Evolutionary conservation across 2,113 vertebrate species (phyloP).

Genomic region (Cheirogaleus medius): DNA sequence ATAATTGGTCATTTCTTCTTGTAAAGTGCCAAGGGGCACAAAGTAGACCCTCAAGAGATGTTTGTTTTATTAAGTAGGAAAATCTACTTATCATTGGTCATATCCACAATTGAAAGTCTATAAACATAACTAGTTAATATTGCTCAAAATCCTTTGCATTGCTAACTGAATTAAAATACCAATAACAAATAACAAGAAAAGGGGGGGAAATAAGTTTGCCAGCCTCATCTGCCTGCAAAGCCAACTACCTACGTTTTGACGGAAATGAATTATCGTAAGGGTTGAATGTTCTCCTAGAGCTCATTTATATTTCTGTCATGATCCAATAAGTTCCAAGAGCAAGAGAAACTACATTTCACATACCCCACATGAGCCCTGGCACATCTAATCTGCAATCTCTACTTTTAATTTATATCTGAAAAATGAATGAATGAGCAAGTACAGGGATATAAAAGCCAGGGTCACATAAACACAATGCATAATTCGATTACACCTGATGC

Average conservation of each 20-base stretch:
- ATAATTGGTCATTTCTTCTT: not conserved
- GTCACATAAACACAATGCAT: constrained; percentile 61
- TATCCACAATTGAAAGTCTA: not conserved
- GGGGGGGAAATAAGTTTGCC: not conserved
- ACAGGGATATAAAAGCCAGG: constrained; percentile 48
- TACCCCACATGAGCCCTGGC: constrained; percentile 38
- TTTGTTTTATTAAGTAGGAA: not conserved
- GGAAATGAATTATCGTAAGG: constrained; percentile 32
- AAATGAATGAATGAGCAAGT: constrained; percentile 49
- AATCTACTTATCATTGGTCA: not conserved
- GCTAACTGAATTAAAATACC: constrained; percentile 15
- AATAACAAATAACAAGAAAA: not conserved
- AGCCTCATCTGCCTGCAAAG: constrained; percentile 20
- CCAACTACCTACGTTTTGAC: not conserved
- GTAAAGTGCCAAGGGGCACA: not conserved
- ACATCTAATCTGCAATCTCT: constrained; percentile 61
- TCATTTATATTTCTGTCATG: constrained; percentile 58
- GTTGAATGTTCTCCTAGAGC: constrained; percentile 39
- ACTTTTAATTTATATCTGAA: constrained; percentile 68
- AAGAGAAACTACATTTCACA: constrained; percentile 55
- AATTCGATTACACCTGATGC: constrained; percentile 63
- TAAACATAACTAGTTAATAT: not conserved
- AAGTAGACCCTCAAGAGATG: not conserved
- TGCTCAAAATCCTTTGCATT: constrained; percentile 15
- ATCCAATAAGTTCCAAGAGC: constrained; percentile 51